Conservation (phyloP, 1,140 invertebrate species). For the Tetranychus cinnabarinus region DNA sequence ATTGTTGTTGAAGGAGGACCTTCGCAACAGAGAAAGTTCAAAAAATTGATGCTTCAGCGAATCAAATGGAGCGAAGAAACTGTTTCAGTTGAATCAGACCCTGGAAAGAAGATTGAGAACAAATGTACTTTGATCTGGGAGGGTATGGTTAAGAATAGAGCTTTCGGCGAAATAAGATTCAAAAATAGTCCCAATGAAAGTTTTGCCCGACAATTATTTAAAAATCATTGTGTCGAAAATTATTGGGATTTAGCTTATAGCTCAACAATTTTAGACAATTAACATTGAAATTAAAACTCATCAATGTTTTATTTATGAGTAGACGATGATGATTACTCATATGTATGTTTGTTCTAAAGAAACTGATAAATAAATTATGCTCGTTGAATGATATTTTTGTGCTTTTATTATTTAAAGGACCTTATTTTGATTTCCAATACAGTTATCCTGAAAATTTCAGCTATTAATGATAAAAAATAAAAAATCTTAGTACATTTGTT, state of each 20-base stretch:
- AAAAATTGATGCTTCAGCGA: conserved; percentile 69
- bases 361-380: too few species aligned
- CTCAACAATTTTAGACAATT: conserved; percentile 6
- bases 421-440: too few species aligned
- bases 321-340: too few species aligned
- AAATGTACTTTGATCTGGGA: conserved; percentile 14
- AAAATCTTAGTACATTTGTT: too few species aligned
- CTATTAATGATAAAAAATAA: too few species aligned
- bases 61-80: conserved; percentile 93
- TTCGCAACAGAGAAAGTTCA: conserved; percentile 89
- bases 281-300: background rate
- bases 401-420: too few species aligned
- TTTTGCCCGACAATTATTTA: conserved; percentile 80
- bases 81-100: conserved; percentile 16
- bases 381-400: too few species aligned
- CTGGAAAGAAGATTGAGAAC: conserved; percentile 11
- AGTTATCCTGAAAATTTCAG: too few species aligned
- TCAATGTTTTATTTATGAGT: background rate
- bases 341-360: too few species aligned
- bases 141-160: conserved; percentile 56
- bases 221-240: conserved; percentile 80
- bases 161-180: conserved; percentile 83
- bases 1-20: conserved; percentile 93
- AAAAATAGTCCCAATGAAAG: conserved; percentile 82
- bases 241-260: conserved; percentile 94